These are phyloP conservation scores for Eumerus sabulonum DNA, from an alignment of 2,888 invertebrate genomes.

Conservation along the genomic window DNA sequence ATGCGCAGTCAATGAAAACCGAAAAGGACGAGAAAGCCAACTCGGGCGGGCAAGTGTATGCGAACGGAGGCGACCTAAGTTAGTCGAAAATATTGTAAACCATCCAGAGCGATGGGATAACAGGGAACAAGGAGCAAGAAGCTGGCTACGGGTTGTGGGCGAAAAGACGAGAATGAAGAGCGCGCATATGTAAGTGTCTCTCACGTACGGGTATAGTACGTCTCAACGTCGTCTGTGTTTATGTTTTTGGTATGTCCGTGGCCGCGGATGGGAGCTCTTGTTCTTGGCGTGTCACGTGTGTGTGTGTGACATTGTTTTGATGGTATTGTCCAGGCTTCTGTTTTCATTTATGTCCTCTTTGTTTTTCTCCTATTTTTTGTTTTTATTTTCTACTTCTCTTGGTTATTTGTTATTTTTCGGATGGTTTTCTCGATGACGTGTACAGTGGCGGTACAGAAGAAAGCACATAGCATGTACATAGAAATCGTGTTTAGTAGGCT, in stretches of 20 bases:
- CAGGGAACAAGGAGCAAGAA: slow-evolving; percentile 45
- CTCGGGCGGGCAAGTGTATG: background rate
- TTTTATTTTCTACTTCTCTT: slow-evolving; percentile 4
- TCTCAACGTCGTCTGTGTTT: too few species aligned
- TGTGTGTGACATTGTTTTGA: slow-evolving; percentile 50
- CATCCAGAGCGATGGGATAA: slow-evolving; percentile 15
- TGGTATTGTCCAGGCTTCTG: slow-evolving; percentile 37
- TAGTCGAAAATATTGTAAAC: too few species aligned
- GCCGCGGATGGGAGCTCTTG: too few species aligned
- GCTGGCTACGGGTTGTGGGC: too few species aligned
- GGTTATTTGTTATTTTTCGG: too few species aligned
- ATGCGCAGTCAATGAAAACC: slow-evolving; percentile 48
- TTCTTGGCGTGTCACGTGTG: slow-evolving; percentile 2
- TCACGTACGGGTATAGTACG: background rate
- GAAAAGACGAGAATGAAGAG: slow-evolving; percentile 33
- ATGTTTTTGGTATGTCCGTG: too few species aligned
- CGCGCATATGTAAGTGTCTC: slow-evolving; percentile 33
- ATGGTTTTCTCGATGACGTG: background rate
- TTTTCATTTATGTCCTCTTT: slow-evolving; percentile 9
- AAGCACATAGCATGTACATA: too few species aligned
- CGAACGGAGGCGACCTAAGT: background rate
- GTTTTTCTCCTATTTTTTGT: too few species aligned
- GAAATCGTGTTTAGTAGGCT: too few species aligned
- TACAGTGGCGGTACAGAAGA: slow-evolving; percentile 47
- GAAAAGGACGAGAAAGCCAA: slow-evolving; percentile 10